Base-by-base conservation (phyloP, 2,888 invertebrate species). In the Imbricaverruca yamaguchii region DNA sequence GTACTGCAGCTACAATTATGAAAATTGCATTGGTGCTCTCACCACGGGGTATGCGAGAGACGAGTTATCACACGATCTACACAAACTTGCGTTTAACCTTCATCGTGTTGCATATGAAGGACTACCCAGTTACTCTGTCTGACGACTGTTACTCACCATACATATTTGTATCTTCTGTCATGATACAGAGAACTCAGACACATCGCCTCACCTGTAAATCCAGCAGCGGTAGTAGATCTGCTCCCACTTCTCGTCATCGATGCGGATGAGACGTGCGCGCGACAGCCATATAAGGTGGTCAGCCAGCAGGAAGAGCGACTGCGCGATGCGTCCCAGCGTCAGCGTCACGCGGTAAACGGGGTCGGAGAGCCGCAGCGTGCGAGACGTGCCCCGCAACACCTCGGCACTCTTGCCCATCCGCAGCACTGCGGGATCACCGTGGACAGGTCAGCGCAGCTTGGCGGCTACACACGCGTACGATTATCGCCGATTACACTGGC, bases 241-340 rank as follows among this genome's bases (percentile, higher is more conserved):
- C 86, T 92, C 93, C 79, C 92, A 91, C 0, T 92, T 90, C 86
- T 95, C 91, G 1, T 93, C 90, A 84, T 86, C 85, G 21, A 87
- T 90, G 67, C 81, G 55, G 21, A 82, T 53, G 69, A 69, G 9
- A 25, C 88, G 87, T 56, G 86, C 84, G 81, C 86, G 85, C 8
- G 93, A 92, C 6, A 95, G 88, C 94, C 96, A 96, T 61, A 96
- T 90, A 61, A 96, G 89, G 86, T 97, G 95, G 87, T 97, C 97
- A 21, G 94, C 91, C 80, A 95, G 88, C 6, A 97, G 89, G 85
- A 92, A 97, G 56, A 95, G 86, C 0, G 94, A 91, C 86, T 93
- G 92, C 56, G 93, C 91, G 81, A 96, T 89, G 88, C 93, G 94
- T 83, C 94, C 93, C 80, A 94, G 86, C 0, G 94, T 93, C 63